Evolutionary conservation across 2,113 vertebrate species (phyloP), one percentile per base, ranked within the genome.

Genomic region (Tragelaphus scriptus): DNA sequence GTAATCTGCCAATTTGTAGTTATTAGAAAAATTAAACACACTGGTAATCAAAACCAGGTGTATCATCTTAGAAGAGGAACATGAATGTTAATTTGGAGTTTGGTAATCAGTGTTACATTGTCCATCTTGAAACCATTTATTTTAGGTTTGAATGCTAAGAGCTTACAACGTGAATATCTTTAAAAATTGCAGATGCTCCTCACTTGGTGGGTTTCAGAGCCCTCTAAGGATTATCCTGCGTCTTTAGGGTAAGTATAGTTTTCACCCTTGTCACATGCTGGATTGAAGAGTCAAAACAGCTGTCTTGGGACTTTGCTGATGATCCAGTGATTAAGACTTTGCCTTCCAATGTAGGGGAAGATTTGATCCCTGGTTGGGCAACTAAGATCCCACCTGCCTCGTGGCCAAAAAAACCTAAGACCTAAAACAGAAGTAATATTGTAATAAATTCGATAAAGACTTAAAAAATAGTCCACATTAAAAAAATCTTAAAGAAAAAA

Each of bases 71-170:
- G 85, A 93, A 86, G 30, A 6, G 17, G 26, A 53, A 32, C 1
- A 4, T 26, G 68, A 77, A 84, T 81, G 88, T 36, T 92, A 84
- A 94, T 91, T 93, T 93, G 49, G 85, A 94, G 85, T 75, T 91
- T 75, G 61, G 61, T 55, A 96, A 97, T 97, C 97, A 96, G 88
- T 19, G 30, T 63, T 61, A 79, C 61, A 94, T 98, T 97, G 97
- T 97, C 96, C 93, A 63, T 75, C 61, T 68, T 30, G 79, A 97
- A 94, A 90, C 36, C 8, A 32, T 71, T 85, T 88, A 68, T 71
- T 65, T 59, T 80, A 63, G 36, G 26, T 79, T 79, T 96, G 82
- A 90, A 63, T 89, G 55, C 3, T n/a, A 80, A 82, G 71, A 87
- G 95, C 40, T 28, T 17, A 51, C 49, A 79, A 19, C 5, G 16